A percentile compares a stretch with the other conserved stretches of the same genome.
Evolutionary conservation across 2,888 invertebrate genomes (phyloP).

Genomic region (Scaptomyza flava): DNA sequence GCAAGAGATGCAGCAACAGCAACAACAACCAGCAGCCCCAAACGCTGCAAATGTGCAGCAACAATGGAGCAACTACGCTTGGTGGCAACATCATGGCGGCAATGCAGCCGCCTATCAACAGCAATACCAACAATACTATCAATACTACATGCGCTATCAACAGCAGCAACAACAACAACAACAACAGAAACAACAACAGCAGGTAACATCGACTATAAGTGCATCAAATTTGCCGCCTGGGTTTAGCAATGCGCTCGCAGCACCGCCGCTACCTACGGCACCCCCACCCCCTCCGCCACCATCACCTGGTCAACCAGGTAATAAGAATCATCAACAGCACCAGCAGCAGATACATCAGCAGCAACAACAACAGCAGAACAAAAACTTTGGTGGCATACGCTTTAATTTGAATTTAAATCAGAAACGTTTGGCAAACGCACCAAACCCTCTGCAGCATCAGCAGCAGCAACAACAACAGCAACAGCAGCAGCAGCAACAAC

Average conservation of each 20-base stretch:
- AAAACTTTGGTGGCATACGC: constrained; percentile 85
- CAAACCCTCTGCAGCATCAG: constrained; percentile 81
- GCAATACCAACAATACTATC: constrained; percentile 82
- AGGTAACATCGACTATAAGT: constrained; percentile 74
- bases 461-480: constrained; percentile 45
- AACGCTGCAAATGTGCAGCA: constrained; percentile 57
- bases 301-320: constrained; percentile 75
- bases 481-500: constrained; percentile 34
- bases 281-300: constrained; percentile 85
- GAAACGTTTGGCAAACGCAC: constrained; percentile 80
- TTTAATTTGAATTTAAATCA: constrained; percentile 86
- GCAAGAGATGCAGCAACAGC: constrained; percentile 82
- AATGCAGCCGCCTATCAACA: constrained; percentile 73
- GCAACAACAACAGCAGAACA: constrained; percentile 60
- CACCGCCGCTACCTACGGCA: constrained; percentile 87
- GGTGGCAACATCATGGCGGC: constrained; percentile 68
- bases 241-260: constrained; percentile 84
- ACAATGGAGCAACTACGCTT: constrained; percentile 69
- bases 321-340: constrained; percentile 39
- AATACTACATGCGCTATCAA: constrained; percentile 82
- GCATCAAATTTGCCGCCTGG: constrained; percentile 85
- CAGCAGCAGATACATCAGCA: constrained; percentile 55
- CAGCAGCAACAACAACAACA: constrained; percentile 55
- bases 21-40: constrained; percentile 56
- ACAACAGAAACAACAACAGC: constrained; percentile 60